Base-by-base conservation (phyloP, 2,113 vertebrate species). In the Sakesphorus luctuosus region DNA sequence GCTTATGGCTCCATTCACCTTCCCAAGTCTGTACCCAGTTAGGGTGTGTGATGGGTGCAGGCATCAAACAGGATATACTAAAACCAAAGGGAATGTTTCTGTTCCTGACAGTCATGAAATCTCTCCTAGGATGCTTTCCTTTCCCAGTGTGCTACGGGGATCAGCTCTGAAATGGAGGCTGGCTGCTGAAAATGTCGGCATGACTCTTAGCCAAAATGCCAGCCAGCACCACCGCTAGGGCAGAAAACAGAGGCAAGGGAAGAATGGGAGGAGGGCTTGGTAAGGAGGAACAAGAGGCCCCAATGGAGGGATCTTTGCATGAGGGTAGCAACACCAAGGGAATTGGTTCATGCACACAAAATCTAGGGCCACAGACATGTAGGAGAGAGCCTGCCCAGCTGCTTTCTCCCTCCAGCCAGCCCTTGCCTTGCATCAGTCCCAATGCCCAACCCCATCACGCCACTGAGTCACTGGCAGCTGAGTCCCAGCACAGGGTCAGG, bases 131-230 rank as follows among this genome's bases (percentile, higher is more conserved):
- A 78, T 36, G 44, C 47, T 78, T 68, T 81, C 43, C n/a, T 67
- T 82, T n/a, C 26, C 62, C 0, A 5, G 35, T 53, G 25, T 52
- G 61, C 36, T 80, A 83, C 68, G 36, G 74, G 47, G 75, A 87
- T 29, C 44, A 72, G 61, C 53, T 92, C 86, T 91, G 76, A 96
- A 96, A 94, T 96, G 96, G 90, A 95, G 86, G 92, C 61, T 2
- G 29, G 33, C 61, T 65, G 80, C 80, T 94, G 92, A 92, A 96
- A 96, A 96, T 95, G 94, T 95, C 88, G 26, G 88, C 86, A 43
- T 49, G 83, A 94, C 73, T 84, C 76, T 59, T 56, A 66, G 96
- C 80, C 92, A 92, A 81, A 81, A 87, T 23, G 73, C 85, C 92
- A 90, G 76, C 68, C 76, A 82, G 86, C 83, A 94, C 86, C 83